Evolutionary conservation across 1,140 invertebrate species (phyloP), one percentile per base, ranked within the genome.

Genomic region (Zaprionus africanus): DNA sequence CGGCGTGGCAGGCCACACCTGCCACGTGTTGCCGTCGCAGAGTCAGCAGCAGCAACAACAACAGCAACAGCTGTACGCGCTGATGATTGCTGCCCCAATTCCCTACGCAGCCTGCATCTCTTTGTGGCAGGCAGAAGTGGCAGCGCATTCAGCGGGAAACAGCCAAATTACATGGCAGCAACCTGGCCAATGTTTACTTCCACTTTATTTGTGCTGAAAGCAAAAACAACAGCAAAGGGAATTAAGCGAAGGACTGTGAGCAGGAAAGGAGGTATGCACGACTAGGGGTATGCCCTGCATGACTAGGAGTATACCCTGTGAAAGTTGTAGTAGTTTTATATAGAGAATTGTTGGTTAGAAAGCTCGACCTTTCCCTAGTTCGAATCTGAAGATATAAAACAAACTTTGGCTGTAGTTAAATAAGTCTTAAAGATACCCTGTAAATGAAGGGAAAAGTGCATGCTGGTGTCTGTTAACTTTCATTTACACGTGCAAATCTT

Each of bases 141-240:
- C 66, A 41, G 38, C 38, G 38, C 6, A 15, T 46, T 46, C 68
- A 71, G 24, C 13, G 9, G 17, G 46, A 54, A 69, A 62, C 64
- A 61, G 83, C 66, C 79, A 87, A 86, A 86, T 86, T 82, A 87
- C 83, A 86, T 74, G 80, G 58, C 65, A 53, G 67, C 76, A 31
- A 82, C 58, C 67, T 66, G 60, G 61, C 67, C 56, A 77, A 76
- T 82, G 79, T 81, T 86, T 72, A 76, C 73, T 61, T 73, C 67
- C 79, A 80, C 71, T 66, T 82, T 77, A 77, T 79, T 72, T 72
- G 72, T 72, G 60, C 73, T 66, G 66, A 62, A 57, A 74, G 43
- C 64, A 62, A 46, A 26, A 56, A 22, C 56, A 64, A 19, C 4
- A 19, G 12, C 24, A 3, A 58, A 15, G 56, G n/a, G 11, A 19